Conservation (phyloP, 92 coral and sea anemone species). For the Virgularia gustaviana region DNA sequence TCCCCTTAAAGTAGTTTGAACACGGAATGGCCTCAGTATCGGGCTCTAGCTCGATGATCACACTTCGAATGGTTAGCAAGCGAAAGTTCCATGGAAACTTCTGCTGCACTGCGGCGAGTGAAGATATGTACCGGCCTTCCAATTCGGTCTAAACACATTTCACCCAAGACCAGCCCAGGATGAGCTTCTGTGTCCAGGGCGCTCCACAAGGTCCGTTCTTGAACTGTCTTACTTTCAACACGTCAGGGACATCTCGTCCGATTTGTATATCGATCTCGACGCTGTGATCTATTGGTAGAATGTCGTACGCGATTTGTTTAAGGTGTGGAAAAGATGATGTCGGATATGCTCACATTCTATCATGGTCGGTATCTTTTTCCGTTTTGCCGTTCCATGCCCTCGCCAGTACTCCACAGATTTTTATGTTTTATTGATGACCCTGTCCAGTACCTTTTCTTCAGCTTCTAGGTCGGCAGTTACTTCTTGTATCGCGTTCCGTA, state of each 20-base stretch:
- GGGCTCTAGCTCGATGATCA: no score
- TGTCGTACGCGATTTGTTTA: conserved; percentile 26
- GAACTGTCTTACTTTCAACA: conserved; percentile 41
- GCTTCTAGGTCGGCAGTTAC: no score
- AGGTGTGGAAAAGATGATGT: conserved; percentile 36
- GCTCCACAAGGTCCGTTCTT: conserved; percentile 50
- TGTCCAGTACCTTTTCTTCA: no score
- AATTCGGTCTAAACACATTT: no score
- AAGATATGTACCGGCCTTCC: not conserved
- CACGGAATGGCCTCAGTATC: conserved; percentile 16
- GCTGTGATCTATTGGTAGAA: conserved; percentile 35
- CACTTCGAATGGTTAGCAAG: no score
- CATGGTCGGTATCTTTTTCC: conserved; percentile 28
- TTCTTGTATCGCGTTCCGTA: no score
- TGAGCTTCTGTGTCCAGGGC: conserved; percentile 49
- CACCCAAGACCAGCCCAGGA: conserved; percentile 24
- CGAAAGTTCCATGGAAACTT: not conserved
- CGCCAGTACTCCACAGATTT: conserved; percentile 5
- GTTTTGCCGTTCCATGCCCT: conserved; percentile 10
- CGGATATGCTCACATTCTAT: conserved; percentile 41
- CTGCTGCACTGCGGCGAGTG: conserved; percentile 20
- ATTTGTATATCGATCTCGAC: conserved; percentile 39
- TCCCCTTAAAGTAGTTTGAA: conserved; percentile 46
- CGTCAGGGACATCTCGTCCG: conserved; percentile 51
- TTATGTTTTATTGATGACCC: no score